Percentiles rank a stretch among this genome's conserved stretches.
Conservation (phyloP, 1,140 invertebrate genomes). For the Drosophila navojoa region DNA sequence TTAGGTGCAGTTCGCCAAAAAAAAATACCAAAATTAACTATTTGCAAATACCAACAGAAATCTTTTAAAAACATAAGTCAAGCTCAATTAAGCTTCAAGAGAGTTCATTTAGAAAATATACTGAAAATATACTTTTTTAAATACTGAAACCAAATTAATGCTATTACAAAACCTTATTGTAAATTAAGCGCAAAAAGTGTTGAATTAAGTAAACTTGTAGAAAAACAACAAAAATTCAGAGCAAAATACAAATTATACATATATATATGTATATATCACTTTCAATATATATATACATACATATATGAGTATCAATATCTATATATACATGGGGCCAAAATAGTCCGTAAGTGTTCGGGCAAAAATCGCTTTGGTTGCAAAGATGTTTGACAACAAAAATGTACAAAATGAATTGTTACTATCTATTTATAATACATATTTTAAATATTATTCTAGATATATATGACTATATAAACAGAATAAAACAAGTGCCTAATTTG, state of each 20-base stretch:
- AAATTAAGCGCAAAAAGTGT: conserved; percentile 75
- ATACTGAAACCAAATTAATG: conserved; percentile 44
- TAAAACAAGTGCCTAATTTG: conserved; percentile 18
- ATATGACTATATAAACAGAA: conserved; percentile 35
- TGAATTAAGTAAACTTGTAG: conserved; percentile 60
- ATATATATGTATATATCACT: background rate
- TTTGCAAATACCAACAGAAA: conserved; percentile 41
- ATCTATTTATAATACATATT: conserved; percentile 36
- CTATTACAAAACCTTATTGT: conserved; percentile 83
- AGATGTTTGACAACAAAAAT: conserved; percentile 59
- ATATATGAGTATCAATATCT: background rate
- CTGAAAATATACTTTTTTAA: too few relatives aligned
- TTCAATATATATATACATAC: background rate
- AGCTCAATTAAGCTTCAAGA: conserved; percentile 44
- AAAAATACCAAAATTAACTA: conserved; percentile 30
- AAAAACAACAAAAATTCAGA: conserved; percentile 73
- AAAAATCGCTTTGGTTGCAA: conserved; percentile 79
- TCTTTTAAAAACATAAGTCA: conserved; percentile 43
- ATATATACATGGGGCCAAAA: conserved; percentile 77
- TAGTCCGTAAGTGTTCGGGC: conserved; percentile 84
- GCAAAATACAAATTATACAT: conserved; percentile 26
- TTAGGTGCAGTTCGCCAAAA: conserved; percentile 64
- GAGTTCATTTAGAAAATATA: conserved; percentile 32
- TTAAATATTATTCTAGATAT: conserved; percentile 21
- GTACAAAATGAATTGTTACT: conserved; percentile 54